Base-by-base conservation (phyloP, 1,140 invertebrate genomes). In the Ephestia elutella region DNA sequence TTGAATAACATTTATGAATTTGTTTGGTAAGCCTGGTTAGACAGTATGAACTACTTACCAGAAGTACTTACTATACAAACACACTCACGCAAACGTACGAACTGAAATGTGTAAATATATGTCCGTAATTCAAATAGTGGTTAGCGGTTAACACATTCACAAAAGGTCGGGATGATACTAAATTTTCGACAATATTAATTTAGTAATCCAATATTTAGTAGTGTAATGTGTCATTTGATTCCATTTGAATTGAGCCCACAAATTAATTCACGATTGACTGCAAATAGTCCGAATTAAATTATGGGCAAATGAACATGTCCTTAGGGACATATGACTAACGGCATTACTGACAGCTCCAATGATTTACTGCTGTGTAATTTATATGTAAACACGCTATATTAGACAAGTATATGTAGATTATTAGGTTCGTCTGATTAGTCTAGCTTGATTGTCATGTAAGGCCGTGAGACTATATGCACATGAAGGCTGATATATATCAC, bases 261-360 rank as follows among this genome's bases (percentile, higher is more conserved):
- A 44, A 44, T 44, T 44, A 44, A 44, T 44, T 44, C 38, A 44
- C n/a, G 38, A 44, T 44, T 44, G 38, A 44, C 38, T 44, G 38
- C 38, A 44, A 44, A 44, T 44, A 44, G 38, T 44, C 38, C 15
- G 15, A 44, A 44, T 44, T 44, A 44, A 44, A 44, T 44, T 44
- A 44, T 44, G 38, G 13, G 5, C 38, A 44, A 44, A 44, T 44
- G 38, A 44, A 44, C 38, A 44, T 8, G 15, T 44, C 38, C 38
- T 44, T 15, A 44, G 38, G 38, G 38, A 44, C n/a, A 13, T 44
- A 44, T 44, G 13, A 44, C 38, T 44, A 44, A 44, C n/a, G 10
- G 10, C 38, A 44, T 44, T 44, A 44, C 38, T 44, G 38, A 44
- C 38, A 44, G 38, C 38, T 44, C 7, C 38, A 44, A 7, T 44